These are phyloP conservation scores for Nowickia ferox DNA, from an alignment of 2,888 invertebrate species.

Conservation along the genomic window DNA sequence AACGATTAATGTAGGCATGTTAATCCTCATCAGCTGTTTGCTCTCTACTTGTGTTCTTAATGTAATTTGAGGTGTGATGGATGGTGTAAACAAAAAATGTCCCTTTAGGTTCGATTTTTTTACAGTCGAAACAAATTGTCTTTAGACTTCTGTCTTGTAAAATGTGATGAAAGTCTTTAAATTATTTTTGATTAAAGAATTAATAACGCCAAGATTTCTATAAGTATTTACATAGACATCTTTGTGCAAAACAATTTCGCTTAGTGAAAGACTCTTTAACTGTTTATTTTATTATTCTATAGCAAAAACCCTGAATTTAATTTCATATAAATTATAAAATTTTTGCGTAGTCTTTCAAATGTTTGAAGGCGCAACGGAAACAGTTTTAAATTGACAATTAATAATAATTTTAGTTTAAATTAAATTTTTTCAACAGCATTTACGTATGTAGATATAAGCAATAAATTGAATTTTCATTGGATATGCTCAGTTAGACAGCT, in stretches of 20 bases:
- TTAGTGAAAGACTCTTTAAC: background rate
- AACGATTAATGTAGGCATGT: no score
- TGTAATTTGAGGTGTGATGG: no score
- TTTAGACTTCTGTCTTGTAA: no score
- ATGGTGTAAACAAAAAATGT: no score
- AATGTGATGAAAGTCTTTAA: no score
- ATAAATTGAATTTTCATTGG: slow-evolving; percentile 56
- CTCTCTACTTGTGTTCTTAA: no score
- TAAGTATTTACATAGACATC: background rate
- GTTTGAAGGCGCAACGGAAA: slow-evolving; percentile 68
- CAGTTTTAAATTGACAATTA: slow-evolving; percentile 64
- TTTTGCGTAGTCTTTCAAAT: slow-evolving; percentile 32
- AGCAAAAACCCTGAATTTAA: slow-evolving; percentile 14
- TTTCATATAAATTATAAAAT: slow-evolving; percentile 11
- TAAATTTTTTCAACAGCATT: background rate
- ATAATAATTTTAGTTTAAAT: slow-evolving; percentile 55
- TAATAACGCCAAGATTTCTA: no score
- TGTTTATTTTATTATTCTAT: background rate
- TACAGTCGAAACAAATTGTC: no score
- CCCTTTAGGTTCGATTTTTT: no score
- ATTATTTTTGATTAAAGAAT: no score
- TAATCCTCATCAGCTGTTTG: no score
- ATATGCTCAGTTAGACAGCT: background rate
- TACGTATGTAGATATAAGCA: background rate
- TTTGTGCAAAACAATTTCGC: background rate